phyloP scores from a whole-genome alignment of 2,113 vertebrate genomes.

The Poeciliopsis prolifica region DNA sequence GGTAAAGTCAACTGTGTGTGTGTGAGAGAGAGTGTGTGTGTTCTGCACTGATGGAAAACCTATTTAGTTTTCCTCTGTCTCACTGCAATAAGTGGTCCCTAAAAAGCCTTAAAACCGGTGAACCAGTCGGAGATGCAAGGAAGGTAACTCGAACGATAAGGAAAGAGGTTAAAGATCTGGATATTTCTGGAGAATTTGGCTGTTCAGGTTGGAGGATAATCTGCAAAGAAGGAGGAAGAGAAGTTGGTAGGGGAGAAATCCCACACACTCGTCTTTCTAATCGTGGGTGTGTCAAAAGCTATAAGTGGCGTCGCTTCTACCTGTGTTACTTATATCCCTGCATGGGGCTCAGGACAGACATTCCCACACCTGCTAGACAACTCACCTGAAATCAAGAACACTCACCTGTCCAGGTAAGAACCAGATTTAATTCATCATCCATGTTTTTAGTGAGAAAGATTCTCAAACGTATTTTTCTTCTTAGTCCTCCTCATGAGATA shows the following conservation, averaged over 20 bases:
- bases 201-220: slow-evolving; percentile 13
- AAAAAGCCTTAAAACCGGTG: slow-evolving; percentile 55
- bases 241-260: not conserved
- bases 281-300: slow-evolving; percentile 69
- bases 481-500: not conserved
- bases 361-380: slow-evolving; percentile 49
- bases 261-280: slow-evolving; percentile 35
- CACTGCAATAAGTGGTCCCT: slow-evolving; percentile 54
- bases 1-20: not conserved
- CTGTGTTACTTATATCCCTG: slow-evolving; percentile 63
- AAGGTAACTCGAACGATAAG: slow-evolving; percentile 28
- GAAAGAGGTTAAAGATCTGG: slow-evolving; percentile 10
- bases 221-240: slow-evolving; percentile 1
- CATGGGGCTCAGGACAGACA: slow-evolving; percentile 34
- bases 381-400: slow-evolving; percentile 42
- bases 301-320: slow-evolving; percentile 54
- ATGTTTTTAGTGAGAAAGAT: not conserved
- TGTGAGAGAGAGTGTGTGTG: not conserved
- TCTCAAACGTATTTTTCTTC: not conserved
- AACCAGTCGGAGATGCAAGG: slow-evolving; percentile 17
- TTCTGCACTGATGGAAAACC: slow-evolving; percentile 70
- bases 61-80: slow-evolving; percentile 77
- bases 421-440: not conserved
- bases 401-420: slow-evolving; percentile 64
- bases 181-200: not conserved